Evolutionary conservation across 2,797 vertebrate species (phyloP), one percentile per base, ranked within the genome.

Genomic region (Zenarchopterus dispar): DNA sequence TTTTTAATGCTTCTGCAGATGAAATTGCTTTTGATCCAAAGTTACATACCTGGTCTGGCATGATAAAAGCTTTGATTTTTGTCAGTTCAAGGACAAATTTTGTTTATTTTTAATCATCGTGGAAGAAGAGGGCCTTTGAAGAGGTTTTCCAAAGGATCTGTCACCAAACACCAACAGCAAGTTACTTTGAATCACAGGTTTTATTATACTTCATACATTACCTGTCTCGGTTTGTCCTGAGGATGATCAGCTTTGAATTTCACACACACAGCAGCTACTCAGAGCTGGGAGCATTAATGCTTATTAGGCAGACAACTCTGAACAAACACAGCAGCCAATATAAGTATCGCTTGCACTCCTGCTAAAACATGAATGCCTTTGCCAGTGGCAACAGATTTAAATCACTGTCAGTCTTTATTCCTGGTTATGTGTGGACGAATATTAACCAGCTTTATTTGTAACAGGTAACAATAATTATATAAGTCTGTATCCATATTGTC

Each of bases 221-320:
- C 59, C 31, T 22, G 26, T 57, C 56, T 52, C 19, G 44, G 64
- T 72, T 70, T 82, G 72, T 80, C 81, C 78, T 0, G 24, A 22
- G 60, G 82, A 78, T 21, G 59, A 72, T 47, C 15, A 50, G 9
- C 33, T 36, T 36, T 60, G 21, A 71, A 81, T 83, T 80, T 80
- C 62, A 67, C 39, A 70, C 39, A 70, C 62, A 75, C 54, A 65
- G 67, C 57, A 23, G 36, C 41, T 63, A 74, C 75, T 64, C 33
- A 19, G 28, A 28, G 65, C 81, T 65, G 9, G 42, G 61, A 88
- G 70, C 64, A 8, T 23, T 62, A 80, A 72, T 53, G 56, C 82
- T 67, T 78, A 77, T 78, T 46, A 75, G 42, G 56, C 48, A 71
- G 10, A 61, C 52, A 45, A 43, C 26, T 31, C 50, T 39, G 69